A percentile compares a stretch with the other conserved stretches of the same genome.
These are phyloP conservation scores for Tromatobia lineatoria DNA, from an alignment of 2,888 invertebrate genomes.

Conservation along the genomic window DNA sequence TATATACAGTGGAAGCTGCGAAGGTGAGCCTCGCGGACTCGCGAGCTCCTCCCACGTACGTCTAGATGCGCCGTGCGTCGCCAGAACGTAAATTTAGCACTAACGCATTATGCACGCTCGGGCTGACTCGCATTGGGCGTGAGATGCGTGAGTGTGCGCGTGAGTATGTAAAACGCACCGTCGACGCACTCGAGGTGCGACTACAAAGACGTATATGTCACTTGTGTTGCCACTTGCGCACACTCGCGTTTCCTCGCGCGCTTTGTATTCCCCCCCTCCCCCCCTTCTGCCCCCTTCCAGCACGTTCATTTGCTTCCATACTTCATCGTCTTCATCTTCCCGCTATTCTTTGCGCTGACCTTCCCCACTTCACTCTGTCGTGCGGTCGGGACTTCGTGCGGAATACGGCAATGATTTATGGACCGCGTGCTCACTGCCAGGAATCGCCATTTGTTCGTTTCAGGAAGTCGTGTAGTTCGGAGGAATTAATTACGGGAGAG, in stretches of 20 bases:
- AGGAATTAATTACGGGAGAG: not conserved
- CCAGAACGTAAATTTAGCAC: constrained; percentile 84
- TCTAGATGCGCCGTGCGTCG: constrained; percentile 71
- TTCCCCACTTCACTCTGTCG: constrained; percentile 35
- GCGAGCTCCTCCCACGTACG: constrained; percentile 71
- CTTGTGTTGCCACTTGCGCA: not conserved
- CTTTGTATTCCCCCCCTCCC: constrained; percentile 9
- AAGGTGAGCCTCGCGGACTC: constrained; percentile 67
- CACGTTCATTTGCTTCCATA: constrained; percentile 11
- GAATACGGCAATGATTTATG: constrained; percentile 3
- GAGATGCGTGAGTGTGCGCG: constrained; percentile 69
- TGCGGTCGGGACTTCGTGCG: not conserved
- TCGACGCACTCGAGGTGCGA: not conserved
- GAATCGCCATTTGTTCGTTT: constrained; percentile 2
- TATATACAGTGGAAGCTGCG: constrained; percentile 48
- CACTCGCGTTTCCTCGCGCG: constrained; percentile 8
- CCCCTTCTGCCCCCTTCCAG: too few species aligned
- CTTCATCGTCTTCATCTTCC: constrained; percentile 44
- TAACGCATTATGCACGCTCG: constrained; percentile 85
- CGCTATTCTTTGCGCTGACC: constrained; percentile 45
- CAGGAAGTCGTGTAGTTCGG: not conserved
- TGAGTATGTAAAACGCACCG: constrained; percentile 41
- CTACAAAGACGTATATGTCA: not conserved
- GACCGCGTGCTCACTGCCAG: not conserved
- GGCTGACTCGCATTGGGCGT: constrained; percentile 81